phyloP scores from a whole-genome alignment of 2,888 invertebrate species.

The Blastobasis lacticolella region DNA sequence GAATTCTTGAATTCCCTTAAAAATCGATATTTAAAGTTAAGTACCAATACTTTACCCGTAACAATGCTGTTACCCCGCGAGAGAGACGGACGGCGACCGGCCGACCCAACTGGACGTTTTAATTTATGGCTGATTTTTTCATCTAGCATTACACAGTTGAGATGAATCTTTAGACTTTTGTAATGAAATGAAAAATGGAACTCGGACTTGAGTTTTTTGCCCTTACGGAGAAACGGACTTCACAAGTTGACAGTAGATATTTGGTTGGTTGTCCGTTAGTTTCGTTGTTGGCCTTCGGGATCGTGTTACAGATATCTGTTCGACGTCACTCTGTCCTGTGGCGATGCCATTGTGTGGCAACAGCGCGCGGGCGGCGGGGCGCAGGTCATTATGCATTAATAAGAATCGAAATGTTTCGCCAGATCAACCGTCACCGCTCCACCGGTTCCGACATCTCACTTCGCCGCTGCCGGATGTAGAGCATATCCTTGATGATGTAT shows the following conservation, averaged over 20 bases:
- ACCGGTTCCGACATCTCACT: conserved; percentile 40
- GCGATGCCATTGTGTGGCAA: conserved; percentile 48
- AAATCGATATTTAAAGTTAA: conserved; percentile 66
- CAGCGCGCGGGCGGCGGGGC: conserved; percentile 38
- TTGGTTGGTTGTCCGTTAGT: conserved; percentile 40
- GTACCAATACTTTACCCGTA: conserved; percentile 58
- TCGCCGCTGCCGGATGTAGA: conserved; percentile 22
- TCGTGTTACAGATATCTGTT: conserved; percentile 53
- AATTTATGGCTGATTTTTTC: conserved; percentile 69
- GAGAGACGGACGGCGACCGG: conserved; percentile 38
- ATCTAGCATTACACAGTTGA: conserved; percentile 51
- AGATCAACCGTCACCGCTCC: conserved; percentile 35
- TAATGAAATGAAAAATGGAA: conserved; percentile 68
- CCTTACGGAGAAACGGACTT: conserved; percentile 68
- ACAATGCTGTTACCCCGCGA: conserved; percentile 49
- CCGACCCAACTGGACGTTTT: conserved; percentile 59
- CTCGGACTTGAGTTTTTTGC: conserved; percentile 58
- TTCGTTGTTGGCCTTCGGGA: conserved; percentile 48
- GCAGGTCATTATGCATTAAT: conserved; percentile 57
- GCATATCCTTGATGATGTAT: conserved; percentile 21
- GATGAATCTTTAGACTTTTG: conserved; percentile 68
- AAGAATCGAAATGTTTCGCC: conserved; percentile 53
- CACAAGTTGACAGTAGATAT: conserved; percentile 60
- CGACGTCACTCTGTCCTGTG: conserved; percentile 49
- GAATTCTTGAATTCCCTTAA: conserved; percentile 58